Evolutionary conservation across 2,888 invertebrate genomes (phyloP).

Genomic region (Epinotia bilunana): DNA sequence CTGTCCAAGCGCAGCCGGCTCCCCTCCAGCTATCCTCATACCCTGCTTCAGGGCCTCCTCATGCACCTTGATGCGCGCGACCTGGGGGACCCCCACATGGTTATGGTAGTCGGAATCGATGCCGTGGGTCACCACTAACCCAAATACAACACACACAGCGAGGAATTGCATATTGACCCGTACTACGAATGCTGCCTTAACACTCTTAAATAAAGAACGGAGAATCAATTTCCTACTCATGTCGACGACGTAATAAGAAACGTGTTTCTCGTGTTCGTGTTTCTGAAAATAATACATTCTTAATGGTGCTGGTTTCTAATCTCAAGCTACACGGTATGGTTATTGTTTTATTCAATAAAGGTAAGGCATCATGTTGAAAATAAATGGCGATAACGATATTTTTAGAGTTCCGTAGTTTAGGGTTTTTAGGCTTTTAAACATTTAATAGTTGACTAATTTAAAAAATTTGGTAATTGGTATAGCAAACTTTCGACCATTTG

Average conservation of each 20-base stretch:
- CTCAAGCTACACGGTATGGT: neutral
- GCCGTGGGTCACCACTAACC: neutral
- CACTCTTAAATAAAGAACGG: neutral
- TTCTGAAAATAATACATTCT: neutral
- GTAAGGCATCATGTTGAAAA: neutral
- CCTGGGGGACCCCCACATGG: slow-evolving; percentile 3
- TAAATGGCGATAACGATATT: slow-evolving; percentile 11
- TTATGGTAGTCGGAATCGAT: slow-evolving; percentile 12
- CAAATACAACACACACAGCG: neutral
- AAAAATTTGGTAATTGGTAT: no score
- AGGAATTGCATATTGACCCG: neutral
- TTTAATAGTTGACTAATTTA: no score
- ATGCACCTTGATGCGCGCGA: neutral
- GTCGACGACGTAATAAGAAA: neutral
- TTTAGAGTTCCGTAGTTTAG: slow-evolving; percentile 42
- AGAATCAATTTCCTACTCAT: neutral
- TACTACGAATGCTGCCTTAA: neutral
- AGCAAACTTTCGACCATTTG: no score
- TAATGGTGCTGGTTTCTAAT: slow-evolving; percentile 8
- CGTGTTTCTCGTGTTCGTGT: neutral
- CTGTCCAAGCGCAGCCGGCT: slow-evolving; percentile 4
- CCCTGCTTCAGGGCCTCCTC: neutral
- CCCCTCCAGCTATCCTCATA: neutral
- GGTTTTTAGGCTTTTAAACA: no score
- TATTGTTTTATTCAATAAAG: slow-evolving; percentile 10